Evolutionary conservation across 2,797 vertebrate species (phyloP).

Genomic region (Orientallactaga sibirica): DNA sequence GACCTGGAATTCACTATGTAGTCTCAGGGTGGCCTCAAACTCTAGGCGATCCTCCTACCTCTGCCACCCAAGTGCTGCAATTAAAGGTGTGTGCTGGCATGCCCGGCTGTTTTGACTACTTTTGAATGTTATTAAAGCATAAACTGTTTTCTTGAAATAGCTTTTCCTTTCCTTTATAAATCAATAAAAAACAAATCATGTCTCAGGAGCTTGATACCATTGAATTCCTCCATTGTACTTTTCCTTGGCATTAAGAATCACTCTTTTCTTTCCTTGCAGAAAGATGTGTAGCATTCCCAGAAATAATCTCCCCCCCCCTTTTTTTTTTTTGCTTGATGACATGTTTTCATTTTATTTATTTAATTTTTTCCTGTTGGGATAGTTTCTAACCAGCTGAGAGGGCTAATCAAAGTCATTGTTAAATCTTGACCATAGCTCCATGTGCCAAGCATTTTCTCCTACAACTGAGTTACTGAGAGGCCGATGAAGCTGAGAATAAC

Average conservation of each 20-base stretch:
- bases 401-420: conserved; percentile 77
- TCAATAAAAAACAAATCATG: background rate
- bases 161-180: background rate
- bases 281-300: background rate
- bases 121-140: background rate
- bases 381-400: conserved; percentile 33
- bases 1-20: no score
- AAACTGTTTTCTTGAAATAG: conserved; percentile 22
- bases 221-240: background rate
- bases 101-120: background rate
- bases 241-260: background rate
- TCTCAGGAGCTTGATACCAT: background rate
- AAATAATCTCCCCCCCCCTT: background rate
- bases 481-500: conserved; percentile 75
- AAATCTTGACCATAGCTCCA: conserved; percentile 67
- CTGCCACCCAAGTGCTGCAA: no score
- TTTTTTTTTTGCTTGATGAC: background rate
- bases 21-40: no score
- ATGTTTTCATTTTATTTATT: background rate
- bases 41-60: no score
- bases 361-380: background rate
- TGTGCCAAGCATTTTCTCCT: conserved; percentile 65
- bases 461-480: conserved; percentile 76
- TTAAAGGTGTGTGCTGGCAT: no score
- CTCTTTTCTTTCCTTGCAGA: background rate